phyloP scores from a whole-genome alignment of 2,888 invertebrate species.

The Lepidochitona cinerea region DNA sequence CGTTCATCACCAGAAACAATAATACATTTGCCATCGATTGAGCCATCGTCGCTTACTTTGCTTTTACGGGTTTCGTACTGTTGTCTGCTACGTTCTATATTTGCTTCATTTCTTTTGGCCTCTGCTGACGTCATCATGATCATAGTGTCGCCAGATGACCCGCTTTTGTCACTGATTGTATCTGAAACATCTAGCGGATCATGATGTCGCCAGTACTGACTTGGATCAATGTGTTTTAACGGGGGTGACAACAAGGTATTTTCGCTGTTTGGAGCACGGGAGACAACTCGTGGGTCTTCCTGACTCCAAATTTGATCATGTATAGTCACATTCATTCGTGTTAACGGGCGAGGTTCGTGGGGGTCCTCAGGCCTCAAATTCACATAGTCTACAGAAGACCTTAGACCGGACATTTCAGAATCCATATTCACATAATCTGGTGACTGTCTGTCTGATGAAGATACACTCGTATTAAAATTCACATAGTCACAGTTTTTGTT shows the following conservation, averaged over 20 bases:
- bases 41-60: not conserved
- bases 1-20: not conserved
- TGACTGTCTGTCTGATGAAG: not conserved
- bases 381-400: not conserved
- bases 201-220: not conserved
- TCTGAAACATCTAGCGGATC: not conserved
- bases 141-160: not conserved
- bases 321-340: not conserved
- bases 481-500: not conserved
- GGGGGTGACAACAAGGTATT: not conserved
- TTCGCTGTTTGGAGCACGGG: not conserved
- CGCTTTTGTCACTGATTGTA: not conserved
- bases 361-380: not conserved
- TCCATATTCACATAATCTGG: slow-evolving; percentile 5
- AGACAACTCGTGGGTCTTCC: not conserved
- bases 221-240: not conserved
- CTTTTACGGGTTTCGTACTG: not conserved
- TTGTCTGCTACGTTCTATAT: not conserved
- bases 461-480: not conserved
- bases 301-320: slow-evolving; percentile 3
- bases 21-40: not conserved
- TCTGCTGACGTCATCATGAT: slow-evolving; percentile 8
- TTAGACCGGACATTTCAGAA: not conserved
- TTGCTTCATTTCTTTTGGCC: not conserved
- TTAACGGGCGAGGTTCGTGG: not conserved